Evolutionary conservation across 1,140 invertebrate species (phyloP).

Genomic region (Microvelia longipes): DNA sequence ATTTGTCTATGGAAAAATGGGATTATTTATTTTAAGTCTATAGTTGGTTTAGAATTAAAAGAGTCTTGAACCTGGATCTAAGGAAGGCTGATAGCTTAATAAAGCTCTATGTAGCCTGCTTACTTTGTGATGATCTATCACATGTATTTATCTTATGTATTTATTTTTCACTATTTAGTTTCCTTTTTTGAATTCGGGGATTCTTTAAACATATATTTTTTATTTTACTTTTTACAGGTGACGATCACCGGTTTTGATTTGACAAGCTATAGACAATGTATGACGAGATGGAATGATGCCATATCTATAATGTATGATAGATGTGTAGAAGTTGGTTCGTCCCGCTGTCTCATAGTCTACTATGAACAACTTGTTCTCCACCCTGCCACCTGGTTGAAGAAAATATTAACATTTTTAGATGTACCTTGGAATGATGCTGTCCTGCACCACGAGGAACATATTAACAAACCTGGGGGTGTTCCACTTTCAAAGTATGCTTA

Average conservation of each 20-base stretch:
- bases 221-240: slow-evolving; percentile 39
- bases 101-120: no score
- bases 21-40: no score
- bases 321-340: slow-evolving; percentile 71
- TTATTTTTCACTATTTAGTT: background rate
- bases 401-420: slow-evolving; percentile 78
- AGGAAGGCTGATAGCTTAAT: no score
- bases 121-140: no score
- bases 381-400: slow-evolving; percentile 75
- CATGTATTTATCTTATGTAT: background rate
- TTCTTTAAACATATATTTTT: background rate
- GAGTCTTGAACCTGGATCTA: no score
- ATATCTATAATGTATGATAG: slow-evolving; percentile 88
- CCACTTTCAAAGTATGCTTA: slow-evolving; percentile 70
- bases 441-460: slow-evolving; percentile 90
- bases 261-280: slow-evolving; percentile 77
- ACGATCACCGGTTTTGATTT: slow-evolving; percentile 97
- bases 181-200: background rate
- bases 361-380: slow-evolving; percentile 95
- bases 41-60: no score
- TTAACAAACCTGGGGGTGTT: slow-evolving; percentile 90
- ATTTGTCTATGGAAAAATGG: no score
- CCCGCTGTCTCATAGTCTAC: slow-evolving; percentile 70
- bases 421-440: slow-evolving; percentile 92
- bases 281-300: slow-evolving; percentile 91